phyloP scores from a whole-genome alignment of 2,113 vertebrate genomes.

The Shinisaurus crocodilurus region DNA sequence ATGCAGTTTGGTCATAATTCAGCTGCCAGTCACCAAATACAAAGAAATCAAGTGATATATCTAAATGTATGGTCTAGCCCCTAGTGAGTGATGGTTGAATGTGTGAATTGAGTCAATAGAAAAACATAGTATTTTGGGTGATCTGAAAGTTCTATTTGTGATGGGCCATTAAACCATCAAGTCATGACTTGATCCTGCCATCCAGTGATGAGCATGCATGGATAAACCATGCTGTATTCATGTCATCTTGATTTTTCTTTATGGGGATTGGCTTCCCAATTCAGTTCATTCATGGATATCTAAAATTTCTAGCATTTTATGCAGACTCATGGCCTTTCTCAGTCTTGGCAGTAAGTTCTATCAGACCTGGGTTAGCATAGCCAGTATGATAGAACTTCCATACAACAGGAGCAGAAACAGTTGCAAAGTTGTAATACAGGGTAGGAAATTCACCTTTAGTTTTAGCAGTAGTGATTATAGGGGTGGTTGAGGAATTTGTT shows the following conservation, averaged over 20 bases:
- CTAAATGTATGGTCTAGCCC: background rate
- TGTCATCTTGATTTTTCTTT: background rate
- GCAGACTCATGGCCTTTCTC: constrained; percentile 43
- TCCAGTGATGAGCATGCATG: too few species aligned
- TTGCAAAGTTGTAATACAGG: too few species aligned
- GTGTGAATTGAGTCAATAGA: background rate
- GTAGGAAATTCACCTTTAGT: too few species aligned
- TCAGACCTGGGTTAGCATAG: background rate
- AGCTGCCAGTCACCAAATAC: background rate
- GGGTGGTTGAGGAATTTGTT: too few species aligned
- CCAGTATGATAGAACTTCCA: background rate
- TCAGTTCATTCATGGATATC: constrained; percentile 20
- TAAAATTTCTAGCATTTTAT: constrained; percentile 50
- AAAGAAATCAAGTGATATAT: background rate
- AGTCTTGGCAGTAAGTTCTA: constrained; percentile 36
- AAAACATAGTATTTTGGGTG: background rate
- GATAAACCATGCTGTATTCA: background rate
- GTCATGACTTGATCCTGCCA: too few species aligned
- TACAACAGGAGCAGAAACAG: too few species aligned
- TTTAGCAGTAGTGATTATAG: too few species aligned
- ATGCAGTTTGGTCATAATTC: background rate
- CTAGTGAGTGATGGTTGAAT: background rate
- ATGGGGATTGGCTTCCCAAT: background rate
- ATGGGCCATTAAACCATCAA: background rate
- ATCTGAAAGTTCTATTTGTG: background rate